A percentile compares a stretch with the other conserved stretches of the same genome.
Evolutionary conservation across 2,888 invertebrate species (phyloP).

Genomic region (Tuta absoluta): DNA sequence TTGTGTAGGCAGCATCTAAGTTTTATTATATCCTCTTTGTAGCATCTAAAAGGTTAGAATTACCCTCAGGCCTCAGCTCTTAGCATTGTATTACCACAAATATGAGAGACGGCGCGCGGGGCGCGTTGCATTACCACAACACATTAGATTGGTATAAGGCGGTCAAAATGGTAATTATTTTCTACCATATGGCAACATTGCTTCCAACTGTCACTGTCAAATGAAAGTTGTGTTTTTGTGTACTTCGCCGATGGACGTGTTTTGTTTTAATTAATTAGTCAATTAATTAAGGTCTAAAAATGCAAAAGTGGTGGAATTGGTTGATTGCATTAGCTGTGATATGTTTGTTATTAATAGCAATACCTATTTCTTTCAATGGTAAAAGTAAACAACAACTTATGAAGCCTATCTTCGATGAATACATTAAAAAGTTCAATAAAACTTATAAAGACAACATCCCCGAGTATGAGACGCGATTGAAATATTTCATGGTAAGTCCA

Average conservation of each 20-base stretch:
- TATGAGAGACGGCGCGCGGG: too few relatives aligned
- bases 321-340: slow-evolving; percentile 56
- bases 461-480: slow-evolving; percentile 75
- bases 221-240: slow-evolving; percentile 5
- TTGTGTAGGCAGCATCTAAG: too few relatives aligned
- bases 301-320: slow-evolving; percentile 75
- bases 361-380: slow-evolving; percentile 55
- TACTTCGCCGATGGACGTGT: slow-evolving; percentile 1
- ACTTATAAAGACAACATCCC: slow-evolving; percentile 68
- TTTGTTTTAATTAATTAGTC: neutral
- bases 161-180: neutral
- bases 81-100: too few relatives aligned
- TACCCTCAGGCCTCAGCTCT: too few relatives aligned
- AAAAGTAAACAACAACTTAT: slow-evolving; percentile 48
- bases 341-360: slow-evolving; percentile 63
- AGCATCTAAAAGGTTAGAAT: too few relatives aligned
- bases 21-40: too few relatives aligned
- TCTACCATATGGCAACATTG: slow-evolving; percentile 12
- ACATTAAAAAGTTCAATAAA: slow-evolving; percentile 79
- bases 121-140: too few relatives aligned
- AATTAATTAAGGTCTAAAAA: slow-evolving; percentile 39
- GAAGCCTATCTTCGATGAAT: slow-evolving; percentile 71
- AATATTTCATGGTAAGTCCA: slow-evolving; percentile 77
- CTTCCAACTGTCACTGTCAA: slow-evolving; percentile 3
- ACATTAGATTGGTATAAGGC: too few relatives aligned